Evolutionary conservation across 2,797 vertebrate species (phyloP).

Genomic region (Rhinatrema bivittatum): DNA sequence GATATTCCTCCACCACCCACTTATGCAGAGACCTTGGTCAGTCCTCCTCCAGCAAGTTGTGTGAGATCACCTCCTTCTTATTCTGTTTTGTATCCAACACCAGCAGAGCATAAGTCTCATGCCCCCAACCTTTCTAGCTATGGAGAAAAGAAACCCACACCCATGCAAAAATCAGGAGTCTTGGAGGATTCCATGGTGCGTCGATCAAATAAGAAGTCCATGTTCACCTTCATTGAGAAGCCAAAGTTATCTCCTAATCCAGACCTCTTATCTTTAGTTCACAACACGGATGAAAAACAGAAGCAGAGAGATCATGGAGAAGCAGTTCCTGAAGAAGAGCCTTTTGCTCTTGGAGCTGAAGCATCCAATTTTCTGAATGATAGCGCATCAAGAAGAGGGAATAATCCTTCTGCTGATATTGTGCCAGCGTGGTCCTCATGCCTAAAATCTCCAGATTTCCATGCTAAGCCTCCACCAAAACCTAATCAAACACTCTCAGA

Average conservation of each 20-base stretch:
- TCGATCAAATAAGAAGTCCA: slow-evolving; percentile 69
- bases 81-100: slow-evolving; percentile 57
- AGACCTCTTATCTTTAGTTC: slow-evolving; percentile 86
- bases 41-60: slow-evolving; percentile 54
- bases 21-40: slow-evolving; percentile 63
- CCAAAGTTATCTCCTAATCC: slow-evolving; percentile 85
- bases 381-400: slow-evolving; percentile 19
- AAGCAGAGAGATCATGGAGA: slow-evolving; percentile 72
- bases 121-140: slow-evolving; percentile 41
- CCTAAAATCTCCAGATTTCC: slow-evolving; percentile 81
- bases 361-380: slow-evolving; percentile 83
- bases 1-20: slow-evolving; percentile 67
- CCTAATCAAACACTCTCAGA: slow-evolving; percentile 80
- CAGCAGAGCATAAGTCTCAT: slow-evolving; percentile 50
- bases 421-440: slow-evolving; percentile 84
- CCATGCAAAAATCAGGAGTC: slow-evolving; percentile 71
- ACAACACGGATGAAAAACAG: slow-evolving; percentile 78
- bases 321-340: slow-evolving; percentile 68
- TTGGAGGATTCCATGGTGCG: slow-evolving; percentile 72
- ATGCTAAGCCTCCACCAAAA: slow-evolving; percentile 65
- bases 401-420: slow-evolving; percentile 12
- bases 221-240: slow-evolving; percentile 98
- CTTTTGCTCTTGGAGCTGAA: slow-evolving; percentile 86
- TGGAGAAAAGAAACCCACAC: slow-evolving; percentile 30
- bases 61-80: slow-evolving; percentile 55